Base-by-base conservation (phyloP, 2,797 vertebrate genomes). In the Trematomus bernacchii region DNA sequence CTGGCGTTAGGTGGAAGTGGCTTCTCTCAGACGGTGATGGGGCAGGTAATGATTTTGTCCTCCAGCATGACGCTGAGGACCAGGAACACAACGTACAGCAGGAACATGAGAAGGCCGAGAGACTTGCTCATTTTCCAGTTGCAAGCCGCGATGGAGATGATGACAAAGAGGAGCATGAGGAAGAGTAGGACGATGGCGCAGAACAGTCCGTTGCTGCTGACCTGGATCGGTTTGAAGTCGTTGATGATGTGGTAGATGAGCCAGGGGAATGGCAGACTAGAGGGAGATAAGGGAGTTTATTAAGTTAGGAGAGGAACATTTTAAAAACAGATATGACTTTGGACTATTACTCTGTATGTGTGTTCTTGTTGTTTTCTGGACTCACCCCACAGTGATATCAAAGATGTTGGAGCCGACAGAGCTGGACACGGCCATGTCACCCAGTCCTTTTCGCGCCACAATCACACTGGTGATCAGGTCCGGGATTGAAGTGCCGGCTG, bases 361-460 rank as follows among this genome's bases (percentile, higher is more conserved):
- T 27, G 63, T 13, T 37, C 1, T 63, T 11, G 16, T 52, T 47
- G 12, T 57, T 10, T 47, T 15, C 12, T 54, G 18, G 3, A 95
- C 96, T 96, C 91, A 99, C 98, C 98, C 98, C 73, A 99, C 97
- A 3, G 98, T 99, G 92, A 99, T 99, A 87, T 99, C 98, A 91
- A 99, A 99, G 89, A 99, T 99, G 94, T 99, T 99, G 87, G 98
- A 99, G 83, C 98, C 98, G 78, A 99, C 98, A 51, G 98, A 99
- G 88, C 98, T 99, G 82, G 98, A 99, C 76, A 99, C 98, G 0
- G 98, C 98, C 98, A 99, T 99, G 91, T 99, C 98, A 1, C 98
- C 98, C 0, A 99, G 95, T 64, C 98, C 98, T 91, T 99, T 99
- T 42, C 98, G 95, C 47, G 98, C 98, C 48, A 99, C 98, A 53